Conservation (phyloP, 1,140 invertebrate genomes). For the Bombus cullumanus region DNA sequence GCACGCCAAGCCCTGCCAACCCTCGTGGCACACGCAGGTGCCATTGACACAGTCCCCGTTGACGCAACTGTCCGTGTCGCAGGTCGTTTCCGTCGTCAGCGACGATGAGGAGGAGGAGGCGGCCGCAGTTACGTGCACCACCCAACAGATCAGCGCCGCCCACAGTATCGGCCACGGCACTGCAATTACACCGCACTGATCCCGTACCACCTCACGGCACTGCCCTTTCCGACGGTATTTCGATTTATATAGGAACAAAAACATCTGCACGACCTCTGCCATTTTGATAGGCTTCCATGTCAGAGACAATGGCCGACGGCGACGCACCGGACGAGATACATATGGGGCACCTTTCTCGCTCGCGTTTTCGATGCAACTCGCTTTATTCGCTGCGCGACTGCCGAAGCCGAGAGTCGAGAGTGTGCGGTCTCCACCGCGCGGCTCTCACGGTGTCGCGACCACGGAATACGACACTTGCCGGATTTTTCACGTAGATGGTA, state of each 20-base stretch:
- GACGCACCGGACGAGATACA: constrained; percentile 62
- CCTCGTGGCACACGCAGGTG: constrained; percentile 93
- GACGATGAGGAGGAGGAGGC: constrained; percentile 64
- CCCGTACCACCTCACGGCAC: constrained; percentile 71
- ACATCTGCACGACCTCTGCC: constrained; percentile 91
- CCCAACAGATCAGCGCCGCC: constrained; percentile 63
- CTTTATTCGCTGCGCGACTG: constrained; percentile 34
- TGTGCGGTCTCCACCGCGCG: constrained; percentile 50
- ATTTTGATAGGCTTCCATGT: constrained; percentile 85
- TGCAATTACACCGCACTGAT: constrained; percentile 51
- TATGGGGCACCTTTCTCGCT: constrained; percentile 44
- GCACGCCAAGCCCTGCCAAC: constrained; percentile 94
- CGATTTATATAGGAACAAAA: constrained; percentile 92
- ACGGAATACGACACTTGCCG: neutral
- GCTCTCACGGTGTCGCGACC: constrained; percentile 44
- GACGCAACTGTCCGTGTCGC: constrained; percentile 84
- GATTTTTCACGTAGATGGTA: neutral
- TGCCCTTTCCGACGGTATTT: constrained; percentile 89
- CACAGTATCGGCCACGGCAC: constrained; percentile 61
- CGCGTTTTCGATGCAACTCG: constrained; percentile 32
- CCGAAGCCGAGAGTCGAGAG: constrained; percentile 53
- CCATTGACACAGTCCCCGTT: constrained; percentile 92
- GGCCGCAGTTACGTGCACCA: constrained; percentile 63
- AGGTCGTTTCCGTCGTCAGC: constrained; percentile 72
- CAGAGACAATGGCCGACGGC: constrained; percentile 81